Evolutionary conservation across 2,888 invertebrate genomes (phyloP).

Genomic region (Auanema freiburgensis): DNA sequence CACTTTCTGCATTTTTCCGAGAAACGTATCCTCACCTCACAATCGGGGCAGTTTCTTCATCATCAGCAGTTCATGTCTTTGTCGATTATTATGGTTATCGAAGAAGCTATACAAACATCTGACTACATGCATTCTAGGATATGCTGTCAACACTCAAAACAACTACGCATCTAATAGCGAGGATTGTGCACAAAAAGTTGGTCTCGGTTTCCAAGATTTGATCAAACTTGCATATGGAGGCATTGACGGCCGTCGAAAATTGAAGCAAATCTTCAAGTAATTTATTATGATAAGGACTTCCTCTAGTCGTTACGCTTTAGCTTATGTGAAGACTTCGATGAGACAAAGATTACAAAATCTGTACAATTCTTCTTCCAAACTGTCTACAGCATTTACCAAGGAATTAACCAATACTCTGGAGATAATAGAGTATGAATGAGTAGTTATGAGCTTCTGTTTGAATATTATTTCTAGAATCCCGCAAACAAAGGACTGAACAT

Average conservation of each 20-base stretch:
- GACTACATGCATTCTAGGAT: constrained; percentile 19
- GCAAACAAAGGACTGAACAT: constrained; percentile 34
- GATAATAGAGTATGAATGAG: constrained; percentile 29
- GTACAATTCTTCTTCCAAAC: constrained; percentile 79
- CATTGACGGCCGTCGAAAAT: constrained; percentile 11
- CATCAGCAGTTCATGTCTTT: constrained; percentile 41
- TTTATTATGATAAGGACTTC: neutral
- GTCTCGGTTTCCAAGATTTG: constrained; percentile 30
- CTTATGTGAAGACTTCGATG: constrained; percentile 32
- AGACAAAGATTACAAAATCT: constrained; percentile 27
- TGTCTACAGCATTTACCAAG: constrained; percentile 85
- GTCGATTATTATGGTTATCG: constrained; percentile 39
- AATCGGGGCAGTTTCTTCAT: constrained; percentile 42
- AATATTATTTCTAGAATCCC: constrained; percentile 23
- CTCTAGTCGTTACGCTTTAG: constrained; percentile 15
- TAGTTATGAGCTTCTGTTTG: neutral
- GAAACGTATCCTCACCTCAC: constrained; percentile 41
- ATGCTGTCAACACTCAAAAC: constrained; percentile 44
- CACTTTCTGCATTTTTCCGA: constrained; percentile 38
- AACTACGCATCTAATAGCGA: constrained; percentile 30
- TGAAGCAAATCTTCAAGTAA: constrained; percentile 30
- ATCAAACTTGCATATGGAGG: constrained; percentile 30
- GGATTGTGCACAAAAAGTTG: constrained; percentile 30
- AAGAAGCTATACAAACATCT: neutral
- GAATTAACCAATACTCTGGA: constrained; percentile 87